These are phyloP conservation scores for Pogoniulus pusillus DNA, from an alignment of 2,797 vertebrate genomes.

Conservation along the genomic window DNA sequence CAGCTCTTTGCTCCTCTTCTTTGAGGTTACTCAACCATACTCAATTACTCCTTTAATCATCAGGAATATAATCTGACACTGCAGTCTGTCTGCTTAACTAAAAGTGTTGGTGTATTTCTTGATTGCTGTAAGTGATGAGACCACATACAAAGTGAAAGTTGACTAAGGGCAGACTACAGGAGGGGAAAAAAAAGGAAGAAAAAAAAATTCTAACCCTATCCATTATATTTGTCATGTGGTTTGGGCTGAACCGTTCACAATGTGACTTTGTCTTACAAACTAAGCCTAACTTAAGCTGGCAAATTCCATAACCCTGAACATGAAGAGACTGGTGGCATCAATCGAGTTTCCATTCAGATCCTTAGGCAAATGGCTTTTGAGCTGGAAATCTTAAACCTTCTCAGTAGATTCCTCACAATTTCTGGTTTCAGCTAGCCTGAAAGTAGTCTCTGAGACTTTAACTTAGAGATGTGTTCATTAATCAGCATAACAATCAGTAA, in stretches of 20 bases:
- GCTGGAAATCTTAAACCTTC: neutral
- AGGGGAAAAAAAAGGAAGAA: no score
- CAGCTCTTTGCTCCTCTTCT: neutral
- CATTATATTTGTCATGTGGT: neutral
- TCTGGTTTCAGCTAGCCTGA: neutral
- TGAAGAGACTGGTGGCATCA: neutral
- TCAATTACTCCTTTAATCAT: neutral
- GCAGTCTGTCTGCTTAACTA: neutral
- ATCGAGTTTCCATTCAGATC: neutral
- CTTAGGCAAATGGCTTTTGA: neutral
- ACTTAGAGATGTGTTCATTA: neutral
- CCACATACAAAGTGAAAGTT: neutral
- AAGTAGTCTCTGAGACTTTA: neutral
- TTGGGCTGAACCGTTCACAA: neutral
- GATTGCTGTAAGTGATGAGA: neutral
- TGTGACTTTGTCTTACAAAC: neutral
- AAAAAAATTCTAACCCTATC: neutral
- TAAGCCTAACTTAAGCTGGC: neutral
- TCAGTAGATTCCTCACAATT: neutral
- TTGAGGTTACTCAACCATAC: neutral
- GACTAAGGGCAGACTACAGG: neutral
- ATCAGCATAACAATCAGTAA: neutral
- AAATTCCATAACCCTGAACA: neutral
- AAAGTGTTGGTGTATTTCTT: neutral
- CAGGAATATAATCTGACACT: neutral